These are phyloP conservation scores for Neuroterus valhalla DNA, from an alignment of 1,140 invertebrate genomes.

Conservation along the genomic window DNA sequence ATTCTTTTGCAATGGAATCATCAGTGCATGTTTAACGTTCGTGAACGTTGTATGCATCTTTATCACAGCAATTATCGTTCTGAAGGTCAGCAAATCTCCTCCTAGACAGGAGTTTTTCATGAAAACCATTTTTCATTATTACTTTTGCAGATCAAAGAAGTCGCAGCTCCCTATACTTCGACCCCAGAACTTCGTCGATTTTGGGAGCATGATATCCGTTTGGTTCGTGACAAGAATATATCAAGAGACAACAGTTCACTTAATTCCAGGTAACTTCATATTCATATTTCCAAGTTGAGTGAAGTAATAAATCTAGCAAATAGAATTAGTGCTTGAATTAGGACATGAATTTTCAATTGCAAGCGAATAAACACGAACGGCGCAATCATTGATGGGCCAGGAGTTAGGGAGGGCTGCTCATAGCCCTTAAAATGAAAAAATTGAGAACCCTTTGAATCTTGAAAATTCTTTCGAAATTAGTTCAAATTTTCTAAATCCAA, in stretches of 20 bases:
- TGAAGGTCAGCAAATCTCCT: constrained; percentile 78
- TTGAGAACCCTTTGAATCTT: too few relatives aligned
- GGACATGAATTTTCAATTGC: too few relatives aligned
- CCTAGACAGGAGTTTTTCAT: not conserved
- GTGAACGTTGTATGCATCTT: constrained; percentile 91
- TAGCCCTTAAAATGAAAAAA: too few relatives aligned
- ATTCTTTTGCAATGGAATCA: constrained; percentile 85
- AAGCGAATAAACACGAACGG: too few relatives aligned
- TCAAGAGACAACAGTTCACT: constrained; percentile 68
- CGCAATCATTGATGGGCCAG: too few relatives aligned
- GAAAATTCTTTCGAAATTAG: too few relatives aligned
- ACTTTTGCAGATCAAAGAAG: constrained; percentile 84
- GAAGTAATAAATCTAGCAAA: too few relatives aligned
- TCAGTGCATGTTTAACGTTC: constrained; percentile 87
- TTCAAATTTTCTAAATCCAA: too few relatives aligned
- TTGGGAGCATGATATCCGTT: constrained; percentile 87
- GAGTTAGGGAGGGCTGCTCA: too few relatives aligned
- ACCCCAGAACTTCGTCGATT: constrained; percentile 84
- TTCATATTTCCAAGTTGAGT: too few relatives aligned
- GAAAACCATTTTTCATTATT: not conserved
- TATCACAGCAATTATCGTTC: constrained; percentile 85
- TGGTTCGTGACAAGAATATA: constrained; percentile 79
- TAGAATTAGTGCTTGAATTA: too few relatives aligned
- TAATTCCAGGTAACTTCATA: constrained; percentile 61
- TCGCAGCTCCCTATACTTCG: constrained; percentile 86